Evolutionary conservation across 2,888 invertebrate species (phyloP).

Genomic region (Entomobrya proxima): DNA sequence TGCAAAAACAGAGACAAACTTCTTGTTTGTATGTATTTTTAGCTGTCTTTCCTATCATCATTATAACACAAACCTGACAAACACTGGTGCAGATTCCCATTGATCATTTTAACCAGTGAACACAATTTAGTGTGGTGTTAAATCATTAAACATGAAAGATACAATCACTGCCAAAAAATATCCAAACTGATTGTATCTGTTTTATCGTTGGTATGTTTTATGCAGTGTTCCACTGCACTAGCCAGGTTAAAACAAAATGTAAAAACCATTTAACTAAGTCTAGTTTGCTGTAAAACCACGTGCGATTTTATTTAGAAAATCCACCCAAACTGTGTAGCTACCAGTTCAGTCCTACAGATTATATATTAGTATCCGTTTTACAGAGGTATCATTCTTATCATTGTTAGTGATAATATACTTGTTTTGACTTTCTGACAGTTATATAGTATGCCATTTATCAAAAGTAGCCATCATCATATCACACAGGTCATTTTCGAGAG

Average conservation of each 20-base stretch:
- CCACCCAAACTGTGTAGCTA: too few relatives aligned
- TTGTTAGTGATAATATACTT: not conserved
- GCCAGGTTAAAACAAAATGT: not conserved
- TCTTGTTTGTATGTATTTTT: too few relatives aligned
- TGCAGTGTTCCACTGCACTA: not conserved
- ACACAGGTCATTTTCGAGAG: not conserved
- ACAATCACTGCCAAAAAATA: slow-evolving; percentile 17
- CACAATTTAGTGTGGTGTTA: not conserved
- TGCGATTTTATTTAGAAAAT: not conserved
- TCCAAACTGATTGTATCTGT: not conserved
- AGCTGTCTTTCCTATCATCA: too few relatives aligned
- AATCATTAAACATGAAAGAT: not conserved
- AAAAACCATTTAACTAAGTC: not conserved
- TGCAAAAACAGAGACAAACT: too few relatives aligned
- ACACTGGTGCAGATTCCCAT: not conserved
- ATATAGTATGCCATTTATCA: not conserved
- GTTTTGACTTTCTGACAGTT: slow-evolving; percentile 13
- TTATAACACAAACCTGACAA: too few relatives aligned
- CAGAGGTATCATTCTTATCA: slow-evolving; percentile 38
- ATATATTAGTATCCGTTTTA: not conserved
- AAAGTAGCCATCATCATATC: not conserved
- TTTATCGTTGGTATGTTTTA: not conserved
- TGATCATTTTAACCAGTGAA: not conserved
- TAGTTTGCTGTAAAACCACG: not conserved
- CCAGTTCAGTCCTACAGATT: not conserved